Conservation (phyloP, 1,140 invertebrate genomes). For the Megathymus violae region DNA sequence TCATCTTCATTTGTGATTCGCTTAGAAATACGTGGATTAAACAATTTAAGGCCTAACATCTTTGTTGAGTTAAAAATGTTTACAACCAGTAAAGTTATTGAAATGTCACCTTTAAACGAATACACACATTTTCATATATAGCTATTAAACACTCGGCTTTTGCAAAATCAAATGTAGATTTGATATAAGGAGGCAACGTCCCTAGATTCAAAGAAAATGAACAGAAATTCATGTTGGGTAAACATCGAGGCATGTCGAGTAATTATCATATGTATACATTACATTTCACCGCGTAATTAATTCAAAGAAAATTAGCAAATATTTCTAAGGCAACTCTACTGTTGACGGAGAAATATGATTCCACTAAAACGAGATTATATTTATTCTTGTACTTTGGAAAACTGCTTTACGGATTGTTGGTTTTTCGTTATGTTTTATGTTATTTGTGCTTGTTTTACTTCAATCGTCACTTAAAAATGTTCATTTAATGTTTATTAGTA, state of each 20-base stretch:
- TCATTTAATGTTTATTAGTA: no score
- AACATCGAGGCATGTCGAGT: constrained; percentile 32
- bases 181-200: background rate
- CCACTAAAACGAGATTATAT: constrained; percentile 3
- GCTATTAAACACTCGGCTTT: constrained; percentile 1
- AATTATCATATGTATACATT: constrained; percentile 53
- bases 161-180: constrained; percentile 6
- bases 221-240: constrained; percentile 31
- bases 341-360: background rate
- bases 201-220: constrained; percentile 36
- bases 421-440: no score
- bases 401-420: no score
- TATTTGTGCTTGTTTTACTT: no score
- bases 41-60: no score
- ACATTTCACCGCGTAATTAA: constrained; percentile 50
- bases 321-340: constrained; percentile 13
- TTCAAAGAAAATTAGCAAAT: constrained; percentile 50
- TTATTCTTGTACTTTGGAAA: no score
- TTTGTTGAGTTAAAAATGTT: no score
- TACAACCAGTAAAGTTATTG: no score
- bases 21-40: no score
- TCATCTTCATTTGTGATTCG: no score
- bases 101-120: no score
- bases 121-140: background rate
- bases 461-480: no score